A percentile compares a stretch with the other conserved stretches of the same genome.
These are phyloP conservation scores for Phorcus lineatus DNA, from an alignment of 2,888 invertebrate genomes.

Conservation along the genomic window DNA sequence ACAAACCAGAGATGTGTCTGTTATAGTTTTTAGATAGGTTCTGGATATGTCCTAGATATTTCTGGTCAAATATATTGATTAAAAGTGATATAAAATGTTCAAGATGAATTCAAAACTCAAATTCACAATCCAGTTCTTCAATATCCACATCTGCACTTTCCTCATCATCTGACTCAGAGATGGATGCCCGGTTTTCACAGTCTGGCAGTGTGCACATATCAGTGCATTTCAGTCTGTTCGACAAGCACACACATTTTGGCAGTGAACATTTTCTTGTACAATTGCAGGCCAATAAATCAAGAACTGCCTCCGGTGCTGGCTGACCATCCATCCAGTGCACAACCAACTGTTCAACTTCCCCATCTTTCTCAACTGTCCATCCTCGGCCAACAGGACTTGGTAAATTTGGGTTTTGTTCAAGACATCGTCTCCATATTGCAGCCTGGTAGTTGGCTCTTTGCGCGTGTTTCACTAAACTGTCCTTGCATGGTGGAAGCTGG, in stretches of 20 bases:
- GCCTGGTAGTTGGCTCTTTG: slow-evolving; percentile 47
- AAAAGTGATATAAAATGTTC: too few relatives aligned
- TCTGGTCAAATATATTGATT: too few relatives aligned
- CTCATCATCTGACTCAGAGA: too few relatives aligned
- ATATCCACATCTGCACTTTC: too few relatives aligned
- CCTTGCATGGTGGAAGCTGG: slow-evolving; percentile 22
- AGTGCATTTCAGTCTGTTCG: slow-evolving; percentile 11
- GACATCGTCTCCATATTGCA: slow-evolving; percentile 39
- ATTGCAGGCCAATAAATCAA: slow-evolving; percentile 29
- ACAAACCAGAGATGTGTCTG: too few relatives aligned
- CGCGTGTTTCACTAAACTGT: slow-evolving; percentile 27
- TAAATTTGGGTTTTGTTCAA: slow-evolving; percentile 12
- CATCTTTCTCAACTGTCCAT: slow-evolving; percentile 24
- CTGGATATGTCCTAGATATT: too few relatives aligned
- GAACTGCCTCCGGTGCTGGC: slow-evolving; percentile 24
- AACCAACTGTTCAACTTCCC: slow-evolving; percentile 13
- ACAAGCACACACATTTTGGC: slow-evolving; percentile 15
- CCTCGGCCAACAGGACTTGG: slow-evolving; percentile 33
- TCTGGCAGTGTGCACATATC: slow-evolving; percentile 30
- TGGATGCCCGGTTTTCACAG: neutral
- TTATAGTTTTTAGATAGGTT: too few relatives aligned
- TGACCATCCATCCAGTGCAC: slow-evolving; percentile 30
- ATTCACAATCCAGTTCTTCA: too few relatives aligned
- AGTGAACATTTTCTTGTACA: slow-evolving; percentile 26
- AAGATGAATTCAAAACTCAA: too few relatives aligned